Base-by-base conservation (phyloP, 2,113 vertebrate genomes). In the Vidua chalybeata region DNA sequence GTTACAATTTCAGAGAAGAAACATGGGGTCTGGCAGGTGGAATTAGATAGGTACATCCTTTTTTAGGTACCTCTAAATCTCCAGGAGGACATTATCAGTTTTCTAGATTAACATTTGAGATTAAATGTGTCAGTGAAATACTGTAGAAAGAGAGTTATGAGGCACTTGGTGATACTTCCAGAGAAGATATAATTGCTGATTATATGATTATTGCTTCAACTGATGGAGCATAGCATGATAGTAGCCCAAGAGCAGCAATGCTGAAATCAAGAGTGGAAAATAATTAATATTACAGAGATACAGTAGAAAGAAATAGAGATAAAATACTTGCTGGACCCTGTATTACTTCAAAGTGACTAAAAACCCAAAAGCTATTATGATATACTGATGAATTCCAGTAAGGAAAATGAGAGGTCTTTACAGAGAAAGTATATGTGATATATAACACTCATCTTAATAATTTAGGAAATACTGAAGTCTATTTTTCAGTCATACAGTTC, bases 111-210 rank as follows among this genome's bases (percentile, higher is more conserved):
- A 84, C 79, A 84, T 89, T 71, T 96, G 54, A 93, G 79, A 96
- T 94, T 91, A 95, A 95, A 93, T 75, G 18, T 90, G 93, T 66
- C 92, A 90, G 71, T 87, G 90, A 97, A 97, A 96, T 96, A 94
- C 45, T 80, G 64, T 58, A 83, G 62, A 88, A 73, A 71, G 54
- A 95, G 84, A 96, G n/a, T 94, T 96, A 96, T 85, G 79, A 92
- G 79, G 63, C 78, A 88, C 75, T 87, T 93, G 79, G 74, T 82
- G 76, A 94, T 89, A 84, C 41, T 94, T 72, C 41, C 41, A 84
- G 45, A 77, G 77, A 72, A 76, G n/a, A 64, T 31, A 61, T 82
- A 96, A 92, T 89, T 96, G 66, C 76, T 68, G 62, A 79, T 92
- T 87, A 78, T 83, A 93, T 69, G 84, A 94, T 96, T 96, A 96